Evolutionary conservation across 2,113 vertebrate genomes (phyloP).

Genomic region (Dromaius novaehollandiae): DNA sequence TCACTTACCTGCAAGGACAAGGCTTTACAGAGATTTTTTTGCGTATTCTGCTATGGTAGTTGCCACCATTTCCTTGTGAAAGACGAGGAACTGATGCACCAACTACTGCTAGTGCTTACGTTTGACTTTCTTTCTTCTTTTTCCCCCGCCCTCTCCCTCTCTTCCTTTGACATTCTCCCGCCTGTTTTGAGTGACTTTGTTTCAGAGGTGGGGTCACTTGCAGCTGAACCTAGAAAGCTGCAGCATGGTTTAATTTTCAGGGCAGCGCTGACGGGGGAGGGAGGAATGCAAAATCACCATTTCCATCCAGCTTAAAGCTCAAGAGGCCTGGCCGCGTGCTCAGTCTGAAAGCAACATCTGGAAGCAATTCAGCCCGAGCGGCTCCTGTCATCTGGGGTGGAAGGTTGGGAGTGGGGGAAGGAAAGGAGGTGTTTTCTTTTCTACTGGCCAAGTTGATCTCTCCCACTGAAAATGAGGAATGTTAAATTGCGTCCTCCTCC

Average conservation of each 20-base stretch:
- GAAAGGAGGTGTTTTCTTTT: conserved; percentile 50
- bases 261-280: background rate
- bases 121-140: background rate
- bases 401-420: conserved; percentile 36
- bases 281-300: conserved; percentile 54
- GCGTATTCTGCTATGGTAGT: background rate
- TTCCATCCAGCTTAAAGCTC: conserved; percentile 44
- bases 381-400: conserved; percentile 56
- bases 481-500: background rate
- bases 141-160: background rate
- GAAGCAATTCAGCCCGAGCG: conserved; percentile 66
- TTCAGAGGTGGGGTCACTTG: conserved; percentile 17
- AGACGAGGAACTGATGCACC: background rate
- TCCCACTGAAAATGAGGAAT: conserved; percentile 17
- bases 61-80: background rate
- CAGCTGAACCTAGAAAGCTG: conserved; percentile 39
- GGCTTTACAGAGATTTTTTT: conserved; percentile 4
- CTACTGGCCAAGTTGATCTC: conserved; percentile 15
- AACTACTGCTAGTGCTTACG: background rate
- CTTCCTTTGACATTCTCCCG: background rate
- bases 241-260: conserved; percentile 22
- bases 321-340: conserved; percentile 10
- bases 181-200: background rate
- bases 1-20: background rate
- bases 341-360: conserved; percentile 64